Base-by-base conservation (phyloP, 1,140 invertebrate genomes). In the Stegodyphus dumicola region DNA sequence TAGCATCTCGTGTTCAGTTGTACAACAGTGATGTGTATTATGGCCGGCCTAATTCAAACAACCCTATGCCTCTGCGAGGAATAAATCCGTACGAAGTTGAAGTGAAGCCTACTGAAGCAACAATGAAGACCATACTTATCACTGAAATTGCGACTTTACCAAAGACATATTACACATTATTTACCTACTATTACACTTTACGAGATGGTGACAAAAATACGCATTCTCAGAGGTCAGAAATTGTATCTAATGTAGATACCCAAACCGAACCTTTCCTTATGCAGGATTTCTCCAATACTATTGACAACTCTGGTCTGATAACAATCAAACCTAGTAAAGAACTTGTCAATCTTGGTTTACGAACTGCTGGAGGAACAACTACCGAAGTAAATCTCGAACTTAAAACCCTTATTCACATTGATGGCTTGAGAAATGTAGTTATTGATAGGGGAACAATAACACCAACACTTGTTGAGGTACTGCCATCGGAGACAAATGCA, bases 311-410 rank as follows among this genome's bases (percentile, higher is more conserved):
- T 77, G 89, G 90, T 11, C 67, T 89, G 0, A 87, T 90, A 11
- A 89, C 89, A 17, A 13, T 90, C 11, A 85, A 88, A 65, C 86
- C 87, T n/a, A 88, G 88, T 15, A 80, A 78, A 13, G 71, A 81
- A 10, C 76, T 88, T n/a, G 86, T 89, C 7, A 88, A 89, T 65
- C 70, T 90, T 2, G 90, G 90, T 11, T 87, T 88, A 18, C 87
- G 89, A 56, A 88, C 88, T 51, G 54, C 86, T 52, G 80, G 87
- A 15, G 88, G 88, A 7, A 83, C 89, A 33, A 90, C 90, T 7
- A 90, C 90, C 6, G 87, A 90, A 77, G 89, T 90, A 5, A 90
- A 90, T 87, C 83, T 90, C 7, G 88, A 89, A n/a, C 88, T 90
- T 2, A 88, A 88, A 17, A 90, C 89, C 13, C 73, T 90, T 7